phyloP scores from a whole-genome alignment of 2,888 invertebrate genomes.

The Drosophila neotestacea region DNA sequence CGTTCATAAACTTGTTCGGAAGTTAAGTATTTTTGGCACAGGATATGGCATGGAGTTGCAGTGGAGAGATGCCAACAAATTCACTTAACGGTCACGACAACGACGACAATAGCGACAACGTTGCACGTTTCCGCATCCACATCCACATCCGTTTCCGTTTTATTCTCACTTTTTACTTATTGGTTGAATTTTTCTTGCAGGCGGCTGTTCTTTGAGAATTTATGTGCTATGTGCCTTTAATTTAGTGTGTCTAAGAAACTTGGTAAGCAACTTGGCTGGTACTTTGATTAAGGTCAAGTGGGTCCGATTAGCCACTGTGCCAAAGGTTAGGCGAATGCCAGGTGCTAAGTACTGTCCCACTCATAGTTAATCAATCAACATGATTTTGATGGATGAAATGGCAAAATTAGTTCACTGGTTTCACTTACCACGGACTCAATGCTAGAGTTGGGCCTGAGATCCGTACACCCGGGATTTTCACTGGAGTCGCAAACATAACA shows the following conservation, averaged over 20 bases:
- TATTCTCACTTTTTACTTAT: slow-evolving; percentile 13
- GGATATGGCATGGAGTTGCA: slow-evolving; percentile 4
- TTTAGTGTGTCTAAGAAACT: slow-evolving; percentile 32
- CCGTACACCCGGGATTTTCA: slow-evolving; percentile 86
- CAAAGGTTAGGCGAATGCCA: slow-evolving; percentile 39
- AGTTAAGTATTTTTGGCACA: slow-evolving; percentile 14
- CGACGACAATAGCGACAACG: slow-evolving; percentile 56
- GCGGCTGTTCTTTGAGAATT: slow-evolving; percentile 30
- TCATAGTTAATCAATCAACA: slow-evolving; percentile 1
- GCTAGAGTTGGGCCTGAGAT: slow-evolving; percentile 82
- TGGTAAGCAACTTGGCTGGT: slow-evolving; percentile 18
- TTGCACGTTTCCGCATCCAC: slow-evolving; percentile 59
- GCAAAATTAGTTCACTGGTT: neutral
- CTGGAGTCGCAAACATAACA: slow-evolving; percentile 87
- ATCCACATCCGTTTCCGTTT: slow-evolving; percentile 64
- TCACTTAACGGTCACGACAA: slow-evolving; percentile 40
- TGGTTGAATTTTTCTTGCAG: neutral
- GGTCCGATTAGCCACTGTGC: slow-evolving; percentile 34
- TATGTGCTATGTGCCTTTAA: slow-evolving; percentile 52
- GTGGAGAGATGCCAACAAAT: slow-evolving; percentile 38
- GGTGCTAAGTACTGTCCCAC: neutral
- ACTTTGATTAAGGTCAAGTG: slow-evolving; percentile 62
- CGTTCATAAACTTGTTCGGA: slow-evolving; percentile 31
- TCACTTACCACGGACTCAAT: slow-evolving; percentile 83
- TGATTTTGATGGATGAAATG: neutral